Conservation (phyloP, 2,113 vertebrate genomes). For the Eubucco bourcierii region DNA sequence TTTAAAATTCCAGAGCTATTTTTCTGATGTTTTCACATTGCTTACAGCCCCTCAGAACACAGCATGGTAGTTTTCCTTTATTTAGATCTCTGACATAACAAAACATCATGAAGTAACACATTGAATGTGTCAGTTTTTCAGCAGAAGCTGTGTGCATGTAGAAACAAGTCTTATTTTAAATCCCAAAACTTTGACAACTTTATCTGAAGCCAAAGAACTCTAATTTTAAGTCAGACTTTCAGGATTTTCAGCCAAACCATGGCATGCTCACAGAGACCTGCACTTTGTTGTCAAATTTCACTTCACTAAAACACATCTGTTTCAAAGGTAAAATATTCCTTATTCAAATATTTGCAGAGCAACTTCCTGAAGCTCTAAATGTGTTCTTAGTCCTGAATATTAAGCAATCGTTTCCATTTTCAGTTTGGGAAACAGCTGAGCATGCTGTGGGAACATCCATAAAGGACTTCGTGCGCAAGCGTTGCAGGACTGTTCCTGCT, state of each 20-base stretch:
- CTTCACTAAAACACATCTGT: not conserved
- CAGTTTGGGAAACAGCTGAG: not conserved
- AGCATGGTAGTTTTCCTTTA: slow-evolving; percentile 46
- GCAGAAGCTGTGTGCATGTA: not conserved
- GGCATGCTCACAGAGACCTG: not conserved
- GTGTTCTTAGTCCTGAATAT: not conserved
- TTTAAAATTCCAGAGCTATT: not conserved
- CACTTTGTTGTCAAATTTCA: slow-evolving; percentile 4
- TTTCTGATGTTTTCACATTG: not conserved
- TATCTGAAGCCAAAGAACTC: not conserved
- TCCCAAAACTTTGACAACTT: slow-evolving; percentile 1
- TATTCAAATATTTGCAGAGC: not conserved
- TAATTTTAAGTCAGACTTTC: slow-evolving; percentile 6
- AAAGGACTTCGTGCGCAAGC: not conserved
- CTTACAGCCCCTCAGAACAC: not conserved
- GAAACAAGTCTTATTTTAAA: slow-evolving; percentile 52
- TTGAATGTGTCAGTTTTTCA: slow-evolving; percentile 16
- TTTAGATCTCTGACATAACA: slow-evolving; percentile 40
- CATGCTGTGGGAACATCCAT: not conserved
- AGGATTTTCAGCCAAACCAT: not conserved
- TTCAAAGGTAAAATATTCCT: not conserved
- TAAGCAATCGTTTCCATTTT: not conserved
- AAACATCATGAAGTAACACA: slow-evolving; percentile 14
- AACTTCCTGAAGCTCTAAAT: slow-evolving; percentile 2
- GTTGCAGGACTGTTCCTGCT: not conserved